A percentile compares a stretch with the other conserved stretches of the same genome.
phyloP scores from a whole-genome alignment of 2,113 vertebrate species.

The Dinomys branickii region DNA sequence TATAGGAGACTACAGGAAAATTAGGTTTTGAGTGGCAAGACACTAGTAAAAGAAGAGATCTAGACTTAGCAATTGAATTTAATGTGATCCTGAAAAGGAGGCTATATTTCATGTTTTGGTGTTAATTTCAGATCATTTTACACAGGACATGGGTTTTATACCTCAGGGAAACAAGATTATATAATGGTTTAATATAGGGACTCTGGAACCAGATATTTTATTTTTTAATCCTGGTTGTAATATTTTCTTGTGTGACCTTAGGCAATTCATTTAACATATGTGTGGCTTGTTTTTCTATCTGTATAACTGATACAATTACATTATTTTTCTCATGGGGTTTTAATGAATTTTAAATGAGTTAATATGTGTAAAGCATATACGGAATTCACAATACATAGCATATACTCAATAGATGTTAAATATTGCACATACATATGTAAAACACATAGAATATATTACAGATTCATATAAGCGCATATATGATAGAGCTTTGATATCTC shows the following conservation, averaged over 20 bases:
- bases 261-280: not conserved
- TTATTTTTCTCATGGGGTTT: not conserved
- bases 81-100: not conserved
- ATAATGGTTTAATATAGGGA: not conserved
- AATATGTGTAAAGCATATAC: not conserved
- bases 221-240: not conserved
- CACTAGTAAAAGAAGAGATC: not conserved
- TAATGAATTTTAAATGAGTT: not conserved
- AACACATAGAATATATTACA: constrained; percentile 36
- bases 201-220: not conserved
- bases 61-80: not conserved
- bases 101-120: not conserved
- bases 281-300: not conserved
- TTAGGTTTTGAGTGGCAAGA: not conserved
- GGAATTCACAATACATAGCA: not conserved
- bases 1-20: not conserved
- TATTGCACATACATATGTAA: not conserved
- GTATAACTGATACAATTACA: not conserved
- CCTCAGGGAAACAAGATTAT: not conserved
- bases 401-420: not conserved
- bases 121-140: constrained; percentile 10
- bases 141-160: not conserved
- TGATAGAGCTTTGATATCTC: not conserved
- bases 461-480: not conserved
- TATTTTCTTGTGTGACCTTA: not conserved